Conservation (phyloP, 2,888 invertebrate species). For the Apomyelois bistriatella region DNA sequence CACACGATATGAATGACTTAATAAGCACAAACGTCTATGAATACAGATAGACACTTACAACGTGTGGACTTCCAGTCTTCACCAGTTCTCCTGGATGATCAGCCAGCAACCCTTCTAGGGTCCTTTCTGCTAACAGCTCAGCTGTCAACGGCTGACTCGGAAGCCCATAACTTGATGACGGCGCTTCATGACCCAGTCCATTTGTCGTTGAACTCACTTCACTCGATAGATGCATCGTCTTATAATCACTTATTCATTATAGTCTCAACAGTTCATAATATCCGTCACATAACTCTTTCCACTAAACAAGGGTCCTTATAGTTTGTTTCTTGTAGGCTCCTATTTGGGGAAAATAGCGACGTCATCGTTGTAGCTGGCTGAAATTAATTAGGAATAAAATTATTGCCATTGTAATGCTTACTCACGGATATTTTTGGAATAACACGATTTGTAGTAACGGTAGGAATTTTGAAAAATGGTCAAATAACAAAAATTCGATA, state of each 20-base stretch:
- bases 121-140: conserved; percentile 90
- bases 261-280: conserved; percentile 36
- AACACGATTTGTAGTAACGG: too few relatives aligned
- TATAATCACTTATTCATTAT: conserved; percentile 30
- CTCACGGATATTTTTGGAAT: too few relatives aligned
- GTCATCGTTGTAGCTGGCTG: conserved; percentile 15
- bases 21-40: neutral
- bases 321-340: neutral
- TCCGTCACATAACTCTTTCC: conserved; percentile 60
- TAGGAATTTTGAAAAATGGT: too few relatives aligned
- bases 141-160: conserved; percentile 85
- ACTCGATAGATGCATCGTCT: conserved; percentile 88
- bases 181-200: conserved; percentile 71
- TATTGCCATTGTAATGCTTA: neutral
- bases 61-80: conserved; percentile 96
- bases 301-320: conserved; percentile 15
- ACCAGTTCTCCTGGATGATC: conserved; percentile 96
- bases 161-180: conserved; percentile 67
- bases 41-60: conserved; percentile 77
- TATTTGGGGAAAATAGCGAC: conserved; percentile 22
- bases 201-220: conserved; percentile 87
- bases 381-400: neutral
- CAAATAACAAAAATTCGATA: too few relatives aligned
- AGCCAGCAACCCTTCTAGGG: conserved; percentile 89
- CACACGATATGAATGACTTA: too few relatives aligned